A percentile compares a stretch with the other conserved stretches of the same genome.
Evolutionary conservation across 1,140 invertebrate species (phyloP).

Genomic region (Heterodera schachtii): DNA sequence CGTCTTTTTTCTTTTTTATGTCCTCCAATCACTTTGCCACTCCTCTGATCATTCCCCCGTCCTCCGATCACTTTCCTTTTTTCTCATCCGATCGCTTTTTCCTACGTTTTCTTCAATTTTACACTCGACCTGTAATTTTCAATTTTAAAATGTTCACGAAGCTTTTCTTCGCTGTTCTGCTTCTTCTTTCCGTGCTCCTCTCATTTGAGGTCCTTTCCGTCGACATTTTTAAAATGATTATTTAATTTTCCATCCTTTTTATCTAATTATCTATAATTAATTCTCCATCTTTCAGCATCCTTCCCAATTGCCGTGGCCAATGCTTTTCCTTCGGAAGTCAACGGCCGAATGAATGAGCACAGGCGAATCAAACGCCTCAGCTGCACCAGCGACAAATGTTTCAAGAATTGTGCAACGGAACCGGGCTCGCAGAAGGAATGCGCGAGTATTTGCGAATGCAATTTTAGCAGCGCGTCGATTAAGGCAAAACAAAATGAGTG

Average conservation of each 20-base stretch:
- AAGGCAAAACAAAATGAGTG: background rate
- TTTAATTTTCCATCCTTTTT: background rate
- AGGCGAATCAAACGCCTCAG: background rate
- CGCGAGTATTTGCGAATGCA: slow-evolving; percentile 7
- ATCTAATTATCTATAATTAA: too few species aligned
- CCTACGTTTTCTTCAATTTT: background rate
- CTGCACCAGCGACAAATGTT: slow-evolving; percentile 5
- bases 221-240: background rate
- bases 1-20: too few species aligned
- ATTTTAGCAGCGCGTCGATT: background rate
- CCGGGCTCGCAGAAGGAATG: background rate
- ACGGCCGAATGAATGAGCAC: background rate
- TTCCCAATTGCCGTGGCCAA: background rate
- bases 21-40: too few species aligned
- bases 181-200: background rate
- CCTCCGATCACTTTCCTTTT: too few species aligned
- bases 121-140: background rate
- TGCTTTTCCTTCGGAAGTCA: background rate
- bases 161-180: background rate
- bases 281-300: background rate
- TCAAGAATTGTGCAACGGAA: slow-evolving; percentile 2
- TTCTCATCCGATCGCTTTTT: too few species aligned
- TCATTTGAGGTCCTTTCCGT: background rate
- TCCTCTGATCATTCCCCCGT: too few species aligned
- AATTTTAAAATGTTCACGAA: background rate